Base-by-base conservation (phyloP, 2,113 vertebrate species). In the Rostratula benghalensis region DNA sequence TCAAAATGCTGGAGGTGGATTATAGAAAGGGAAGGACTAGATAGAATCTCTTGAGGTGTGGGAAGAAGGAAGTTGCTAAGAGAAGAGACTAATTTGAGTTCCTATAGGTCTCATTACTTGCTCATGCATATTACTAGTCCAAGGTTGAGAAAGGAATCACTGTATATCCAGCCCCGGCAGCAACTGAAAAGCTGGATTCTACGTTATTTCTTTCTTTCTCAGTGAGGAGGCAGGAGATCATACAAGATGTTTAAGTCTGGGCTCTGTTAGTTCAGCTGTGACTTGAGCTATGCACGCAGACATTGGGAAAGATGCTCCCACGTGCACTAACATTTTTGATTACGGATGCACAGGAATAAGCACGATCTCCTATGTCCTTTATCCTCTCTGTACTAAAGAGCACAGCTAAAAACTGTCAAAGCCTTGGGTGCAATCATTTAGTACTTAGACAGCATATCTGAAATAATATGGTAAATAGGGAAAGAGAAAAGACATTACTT, bases 41-140 rank as follows among this genome's bases (percentile, higher is more conserved):
- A 77, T 95, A 76, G 50, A 88, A 73, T 81, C 67, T 67, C 95
- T 80, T 67, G 82, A 95, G 79, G 59, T 88, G 84, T 94, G 60
- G 92, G 91, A 93, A 93, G 95, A 90, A 94, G 91, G 87, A 95
- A 94, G 94, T 96, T 97, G 87, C 94, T 96, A 95, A 94, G 93
- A 95, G 81, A 95, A 95, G 81, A 93, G 67, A 85, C 81, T 96
- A 88, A 95, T 94, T 67, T 90, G 75, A 90, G 82, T 79, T 95
- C 45, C 67, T 96, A 83, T 95, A 83, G 86, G 87, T 95, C 92
- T 96, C 75, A 86, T 94, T 95, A 93, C 90, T 94, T 92, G 90
- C 60, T 93, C 92, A 94, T 96, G 59, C 85, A 86, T 96, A 96
- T 96, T 94, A 70, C 71, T 90, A 93, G 63, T 51, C 68, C 79